Base-by-base conservation (phyloP, 1,140 invertebrate species). In the Drosophila miranda region DNA sequence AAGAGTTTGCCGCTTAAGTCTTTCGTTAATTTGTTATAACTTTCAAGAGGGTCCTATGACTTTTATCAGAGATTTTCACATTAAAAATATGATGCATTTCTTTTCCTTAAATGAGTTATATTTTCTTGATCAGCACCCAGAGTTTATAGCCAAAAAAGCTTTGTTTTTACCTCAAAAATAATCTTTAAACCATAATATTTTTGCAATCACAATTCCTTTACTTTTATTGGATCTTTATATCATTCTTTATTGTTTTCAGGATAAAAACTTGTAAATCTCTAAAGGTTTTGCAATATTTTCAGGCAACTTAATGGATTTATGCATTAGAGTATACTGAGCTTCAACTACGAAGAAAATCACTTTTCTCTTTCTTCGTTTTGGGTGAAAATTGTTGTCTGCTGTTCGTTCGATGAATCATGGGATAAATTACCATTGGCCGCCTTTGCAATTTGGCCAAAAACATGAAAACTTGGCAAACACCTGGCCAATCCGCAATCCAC, bases 1-100 rank as follows among this genome's bases (percentile, higher is more conserved):
- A 63, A 48, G 44, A 82, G 86, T 89, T 86, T 66, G 75, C 86
- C 73, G 57, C 75, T 69, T 72, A 80, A 89, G 87, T 87, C 82
- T 81, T 89, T 89, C 76, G 76, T 78, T 74, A 76, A 41, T 52
- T 73, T 53, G 19, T 9, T 41, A 13, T 5, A 14, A 23, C n/a
- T 43, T 42, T 43, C 16, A 23, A 55, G 13, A 41, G 41, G 19
- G 19, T 53, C 16, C 30, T 16, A n/a, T 16, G 34, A 41, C 16
- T n/a, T 43, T 13, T 2, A 5, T 26, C 6, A 23, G 11, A 44
- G 41, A 55, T 55, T 54, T 54, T 28, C 19, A 26, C 56, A 4
- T 41, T 42, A 21, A 19, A 19, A 13, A 3, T 0, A 13, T 13
- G 34, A 13, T 38, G 34, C 0, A 38, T 13, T 38, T 13, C 1